phyloP scores from a whole-genome alignment of 2,113 vertebrate genomes.

The Shinisaurus crocodilurus region DNA sequence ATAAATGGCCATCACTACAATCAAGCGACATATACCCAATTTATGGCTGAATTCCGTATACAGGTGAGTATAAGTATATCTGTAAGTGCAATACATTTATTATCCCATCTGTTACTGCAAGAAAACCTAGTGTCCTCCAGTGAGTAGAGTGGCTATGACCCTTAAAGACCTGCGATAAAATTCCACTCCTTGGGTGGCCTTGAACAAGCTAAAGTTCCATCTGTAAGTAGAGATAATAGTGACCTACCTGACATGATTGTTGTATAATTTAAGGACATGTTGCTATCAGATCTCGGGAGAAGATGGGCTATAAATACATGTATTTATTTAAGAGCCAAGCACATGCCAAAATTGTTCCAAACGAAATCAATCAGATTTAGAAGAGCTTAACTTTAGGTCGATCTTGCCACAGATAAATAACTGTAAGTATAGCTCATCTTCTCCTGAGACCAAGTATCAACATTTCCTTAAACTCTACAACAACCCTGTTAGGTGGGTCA shows the following conservation, averaged over 20 bases:
- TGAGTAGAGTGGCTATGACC: neutral
- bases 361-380: neutral
- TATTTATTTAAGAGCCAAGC: neutral
- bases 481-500: neutral
- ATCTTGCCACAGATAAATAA: neutral
- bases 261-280: neutral
- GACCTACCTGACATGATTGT: neutral
- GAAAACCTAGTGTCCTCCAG: neutral
- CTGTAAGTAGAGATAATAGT: neutral
- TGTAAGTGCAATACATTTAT: neutral
- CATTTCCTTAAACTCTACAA: neutral
- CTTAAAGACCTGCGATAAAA: neutral
- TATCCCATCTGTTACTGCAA: slow-evolving; percentile 14
- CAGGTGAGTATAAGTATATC: neutral
- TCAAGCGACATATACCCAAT: neutral
- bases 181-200: neutral
- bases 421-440: neutral
- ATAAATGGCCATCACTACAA: neutral
- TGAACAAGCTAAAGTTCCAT: neutral
- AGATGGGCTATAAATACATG: neutral
- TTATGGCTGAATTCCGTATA: neutral
- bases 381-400: neutral
- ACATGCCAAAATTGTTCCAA: neutral
- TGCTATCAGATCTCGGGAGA: neutral
- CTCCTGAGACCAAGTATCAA: neutral